Evolutionary conservation across 2,113 vertebrate species (phyloP).

Genomic region (Phalacrocorax carbo): DNA sequence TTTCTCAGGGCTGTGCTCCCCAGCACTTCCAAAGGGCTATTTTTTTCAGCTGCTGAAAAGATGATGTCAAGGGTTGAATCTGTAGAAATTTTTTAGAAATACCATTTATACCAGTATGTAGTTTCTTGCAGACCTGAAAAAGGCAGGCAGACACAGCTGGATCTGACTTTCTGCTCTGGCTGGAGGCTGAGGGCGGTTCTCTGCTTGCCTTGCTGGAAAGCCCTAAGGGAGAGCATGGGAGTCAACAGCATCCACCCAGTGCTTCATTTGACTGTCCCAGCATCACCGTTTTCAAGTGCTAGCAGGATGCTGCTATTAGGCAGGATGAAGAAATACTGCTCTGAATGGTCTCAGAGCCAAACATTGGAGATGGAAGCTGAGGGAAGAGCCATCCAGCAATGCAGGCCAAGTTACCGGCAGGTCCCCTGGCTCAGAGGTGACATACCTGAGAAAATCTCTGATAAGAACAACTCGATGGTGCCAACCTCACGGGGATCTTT

Average conservation of each 20-base stretch:
- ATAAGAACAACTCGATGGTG: neutral
- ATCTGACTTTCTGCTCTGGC: neutral
- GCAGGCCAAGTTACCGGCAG: neutral
- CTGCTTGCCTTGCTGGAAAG: neutral
- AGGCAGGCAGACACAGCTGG: neutral
- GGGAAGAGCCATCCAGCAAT: neutral
- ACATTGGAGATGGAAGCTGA: neutral
- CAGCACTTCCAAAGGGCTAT: neutral
- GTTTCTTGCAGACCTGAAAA: neutral
- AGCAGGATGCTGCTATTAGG: neutral
- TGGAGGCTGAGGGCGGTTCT: neutral
- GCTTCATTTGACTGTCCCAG: neutral
- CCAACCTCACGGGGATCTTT: neutral
- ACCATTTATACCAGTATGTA: neutral
- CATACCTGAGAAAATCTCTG: neutral
- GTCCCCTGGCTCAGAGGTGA: neutral
- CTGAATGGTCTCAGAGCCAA: neutral
- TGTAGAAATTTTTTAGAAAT: neutral
- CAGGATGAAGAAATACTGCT: neutral
- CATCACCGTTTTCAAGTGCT: neutral
- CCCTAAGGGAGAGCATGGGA: neutral
- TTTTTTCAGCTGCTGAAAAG: neutral
- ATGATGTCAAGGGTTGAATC: neutral
- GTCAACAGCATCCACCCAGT: slow-evolving; percentile 11
- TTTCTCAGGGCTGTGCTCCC: neutral